Evolutionary conservation across 2,113 vertebrate genomes (phyloP), one percentile per base, ranked within the genome.

Genomic region (Tachycineta bicolor): DNA sequence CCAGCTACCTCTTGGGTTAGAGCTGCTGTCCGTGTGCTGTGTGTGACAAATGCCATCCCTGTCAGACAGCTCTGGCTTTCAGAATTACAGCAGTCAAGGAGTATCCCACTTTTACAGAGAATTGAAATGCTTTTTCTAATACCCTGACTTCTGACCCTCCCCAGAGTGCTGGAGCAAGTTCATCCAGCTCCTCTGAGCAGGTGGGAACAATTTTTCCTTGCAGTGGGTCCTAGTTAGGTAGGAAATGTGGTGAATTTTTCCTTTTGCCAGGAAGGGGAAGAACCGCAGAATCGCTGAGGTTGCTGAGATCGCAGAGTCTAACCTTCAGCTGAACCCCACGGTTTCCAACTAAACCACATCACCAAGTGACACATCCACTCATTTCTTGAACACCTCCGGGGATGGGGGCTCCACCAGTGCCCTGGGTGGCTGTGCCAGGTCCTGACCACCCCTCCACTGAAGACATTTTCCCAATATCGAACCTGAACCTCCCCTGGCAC

Each of bases 401-500:
- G 18, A 19, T 33, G 37, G 14, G 11, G 4, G 52, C 6, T 33
- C 28, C 55, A 52, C 8, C 25, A 8, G 26, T 12, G 4, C 17
- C 63, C 37, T 33, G 46, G 26, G 50, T 47, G 68, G 33, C 18
- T 14, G 4, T 52, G 44, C 11, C 53, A 43, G 2, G 1, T 9
- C 5, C 5, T 59, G 53, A 22, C 6, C 62, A 11, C 8, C 3
- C 62, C 34, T 50, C 16, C 69, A 28, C 9, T 8, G 25, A 9
- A 22, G 60, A 10, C 3, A 17, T 41, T 34, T 65, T 41, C 16
- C 24, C 20, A 43, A 4, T 7, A 2, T 34, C 37, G 37, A 37
- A 0, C 13, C 44, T 25, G 20, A 29, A 0, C 12, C 44, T 58
- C 1, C 29, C 31, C 29, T 43, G 50, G 50, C 20, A 0, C 29